A percentile compares a stretch with the other conserved stretches of the same genome.
These are phyloP conservation scores for Acrobasis consociella DNA, from an alignment of 2,888 invertebrate genomes.

Conservation along the genomic window DNA sequence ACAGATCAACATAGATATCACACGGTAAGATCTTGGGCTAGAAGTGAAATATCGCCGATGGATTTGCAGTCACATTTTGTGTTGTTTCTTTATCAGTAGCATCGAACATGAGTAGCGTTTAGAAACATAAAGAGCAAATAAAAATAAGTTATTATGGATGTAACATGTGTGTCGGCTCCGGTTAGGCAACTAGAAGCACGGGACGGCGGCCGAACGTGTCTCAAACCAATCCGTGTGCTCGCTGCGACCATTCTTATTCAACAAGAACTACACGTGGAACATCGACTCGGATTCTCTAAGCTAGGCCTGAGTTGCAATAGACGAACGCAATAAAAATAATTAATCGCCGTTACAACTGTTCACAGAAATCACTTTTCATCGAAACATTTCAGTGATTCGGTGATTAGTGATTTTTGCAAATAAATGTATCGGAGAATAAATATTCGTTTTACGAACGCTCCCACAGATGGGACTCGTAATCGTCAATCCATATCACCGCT, in stretches of 20 bases:
- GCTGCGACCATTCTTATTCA: slow-evolving; percentile 58
- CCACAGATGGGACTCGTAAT: no score
- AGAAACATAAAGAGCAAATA: slow-evolving; percentile 64
- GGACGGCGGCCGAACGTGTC: slow-evolving; percentile 62
- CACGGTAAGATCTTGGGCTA: slow-evolving; percentile 6
- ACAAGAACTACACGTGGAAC: slow-evolving; percentile 66
- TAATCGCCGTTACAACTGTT: no score
- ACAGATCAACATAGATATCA: neutral
- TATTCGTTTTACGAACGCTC: no score
- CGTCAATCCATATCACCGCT: no score
- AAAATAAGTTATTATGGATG: slow-evolving; percentile 58
- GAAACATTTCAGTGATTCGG: no score
- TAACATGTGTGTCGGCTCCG: slow-evolving; percentile 55
- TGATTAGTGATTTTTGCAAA: no score
- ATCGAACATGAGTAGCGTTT: slow-evolving; percentile 64
- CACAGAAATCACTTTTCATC: no score
- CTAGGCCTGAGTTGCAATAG: slow-evolving; percentile 26
- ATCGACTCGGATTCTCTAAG: slow-evolving; percentile 51
- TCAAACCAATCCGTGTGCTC: slow-evolving; percentile 64
- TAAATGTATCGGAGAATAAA: no score
- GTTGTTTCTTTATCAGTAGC: slow-evolving; percentile 42
- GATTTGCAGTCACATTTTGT: slow-evolving; percentile 35
- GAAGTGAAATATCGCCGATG: slow-evolving; percentile 35
- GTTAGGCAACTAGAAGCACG: slow-evolving; percentile 81
- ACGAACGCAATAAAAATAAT: no score